Conservation (phyloP, 2,113 vertebrate genomes). For the Zootoca vivipara region DNA sequence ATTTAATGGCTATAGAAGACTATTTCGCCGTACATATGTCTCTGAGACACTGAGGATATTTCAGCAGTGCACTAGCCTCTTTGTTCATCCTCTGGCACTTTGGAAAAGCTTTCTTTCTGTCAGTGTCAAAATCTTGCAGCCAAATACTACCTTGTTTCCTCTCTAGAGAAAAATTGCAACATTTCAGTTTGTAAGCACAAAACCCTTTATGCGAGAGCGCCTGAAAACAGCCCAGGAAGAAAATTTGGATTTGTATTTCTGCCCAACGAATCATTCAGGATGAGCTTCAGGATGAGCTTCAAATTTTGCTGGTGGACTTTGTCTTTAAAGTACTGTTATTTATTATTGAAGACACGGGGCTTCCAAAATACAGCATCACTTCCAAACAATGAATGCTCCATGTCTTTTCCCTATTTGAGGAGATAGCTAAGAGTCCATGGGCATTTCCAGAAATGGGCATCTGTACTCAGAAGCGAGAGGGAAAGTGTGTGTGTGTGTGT, state of each 20-base stretch:
- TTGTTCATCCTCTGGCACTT: neutral
- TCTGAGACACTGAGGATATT: neutral
- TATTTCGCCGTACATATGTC: neutral
- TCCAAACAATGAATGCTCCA: accelerated
- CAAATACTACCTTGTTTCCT: neutral
- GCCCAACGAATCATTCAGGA: neutral
- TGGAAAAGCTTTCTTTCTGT: neutral
- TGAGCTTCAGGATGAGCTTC: neutral
- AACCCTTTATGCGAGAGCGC: conserved; percentile 29
- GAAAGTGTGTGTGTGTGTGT: neutral
- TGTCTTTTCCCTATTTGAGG: neutral
- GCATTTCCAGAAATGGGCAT: neutral
- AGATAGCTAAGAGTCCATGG: neutral
- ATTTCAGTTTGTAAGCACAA: conserved; percentile 12
- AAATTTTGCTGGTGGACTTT: neutral
- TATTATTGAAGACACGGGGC: neutral
- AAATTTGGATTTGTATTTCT: neutral
- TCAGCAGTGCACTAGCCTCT: neutral
- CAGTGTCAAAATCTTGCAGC: neutral
- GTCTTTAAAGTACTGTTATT: neutral
- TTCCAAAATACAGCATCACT: neutral
- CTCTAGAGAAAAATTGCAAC: conserved; percentile 8
- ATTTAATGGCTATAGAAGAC: conserved; percentile 9
- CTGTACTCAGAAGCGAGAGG: neutral
- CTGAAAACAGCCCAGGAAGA: conserved; percentile 19